A percentile compares a stretch with the other conserved stretches of the same genome.
Evolutionary conservation across 1,140 invertebrate species (phyloP).

Genomic region (Paraescarpia echinospica): DNA sequence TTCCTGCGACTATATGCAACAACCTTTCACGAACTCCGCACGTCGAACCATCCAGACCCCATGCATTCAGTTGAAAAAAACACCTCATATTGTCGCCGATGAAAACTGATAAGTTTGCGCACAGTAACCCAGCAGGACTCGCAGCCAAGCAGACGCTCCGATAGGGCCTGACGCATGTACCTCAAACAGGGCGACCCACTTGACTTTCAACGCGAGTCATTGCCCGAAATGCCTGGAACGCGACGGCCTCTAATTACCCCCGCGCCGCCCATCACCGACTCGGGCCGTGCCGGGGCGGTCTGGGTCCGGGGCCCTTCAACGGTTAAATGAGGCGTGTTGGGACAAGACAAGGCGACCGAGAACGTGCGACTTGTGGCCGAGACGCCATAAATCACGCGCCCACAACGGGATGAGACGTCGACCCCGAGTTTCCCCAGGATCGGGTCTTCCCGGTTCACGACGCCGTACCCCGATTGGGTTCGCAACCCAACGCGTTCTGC

Average conservation of each 20-base stretch:
- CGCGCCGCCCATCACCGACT: background rate
- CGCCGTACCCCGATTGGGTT: background rate
- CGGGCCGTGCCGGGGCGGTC: background rate
- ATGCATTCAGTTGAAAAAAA: background rate
- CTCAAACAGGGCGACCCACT: background rate
- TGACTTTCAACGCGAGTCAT: background rate
- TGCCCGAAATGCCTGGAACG: background rate
- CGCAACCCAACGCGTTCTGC: background rate
- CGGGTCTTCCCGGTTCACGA: background rate
- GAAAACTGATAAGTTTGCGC: background rate
- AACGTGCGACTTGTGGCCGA: background rate
- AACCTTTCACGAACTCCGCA: background rate
- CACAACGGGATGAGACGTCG: background rate
- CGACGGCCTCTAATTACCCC: background rate
- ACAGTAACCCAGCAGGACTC: background rate
- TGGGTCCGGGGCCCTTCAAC: background rate
- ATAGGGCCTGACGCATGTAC: background rate
- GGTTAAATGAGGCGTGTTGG: background rate
- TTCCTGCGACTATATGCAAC: background rate
- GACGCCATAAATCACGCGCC: background rate
- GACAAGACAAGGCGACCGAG: background rate
- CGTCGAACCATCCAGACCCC: background rate
- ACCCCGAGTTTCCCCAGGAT: background rate
- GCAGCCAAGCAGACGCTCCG: background rate
- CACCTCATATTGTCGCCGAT: background rate